phyloP scores from a whole-genome alignment of 2,888 invertebrate species.

The Octonoba sinensis region DNA sequence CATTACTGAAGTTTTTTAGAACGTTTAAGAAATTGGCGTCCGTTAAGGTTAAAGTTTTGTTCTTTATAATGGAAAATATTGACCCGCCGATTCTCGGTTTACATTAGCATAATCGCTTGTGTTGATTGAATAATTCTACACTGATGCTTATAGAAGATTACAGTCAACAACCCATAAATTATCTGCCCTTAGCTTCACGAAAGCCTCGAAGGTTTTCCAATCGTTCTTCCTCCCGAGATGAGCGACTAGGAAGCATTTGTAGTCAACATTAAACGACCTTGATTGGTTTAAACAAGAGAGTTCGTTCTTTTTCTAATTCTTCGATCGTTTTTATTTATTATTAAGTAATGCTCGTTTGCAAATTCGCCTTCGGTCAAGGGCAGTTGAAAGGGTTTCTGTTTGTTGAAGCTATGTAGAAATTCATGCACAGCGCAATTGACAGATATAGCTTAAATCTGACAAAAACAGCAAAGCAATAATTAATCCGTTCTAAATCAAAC shows the following conservation, averaged over 20 bases:
- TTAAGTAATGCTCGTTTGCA: constrained; percentile 33
- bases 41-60: constrained; percentile 51
- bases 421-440: too few relatives aligned
- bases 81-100: constrained; percentile 45
- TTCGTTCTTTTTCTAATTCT: constrained; percentile 26
- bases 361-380: constrained; percentile 38
- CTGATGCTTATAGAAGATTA: constrained; percentile 57
- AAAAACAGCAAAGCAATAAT: too few relatives aligned
- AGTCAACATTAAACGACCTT: constrained; percentile 42
- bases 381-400: constrained; percentile 27
- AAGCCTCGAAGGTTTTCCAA: constrained; percentile 41
- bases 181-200: constrained; percentile 34
- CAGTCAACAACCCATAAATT: constrained; percentile 61
- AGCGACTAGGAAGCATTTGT: constrained; percentile 46
- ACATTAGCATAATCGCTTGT: constrained; percentile 58
- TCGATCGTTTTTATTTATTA: constrained; percentile 40
- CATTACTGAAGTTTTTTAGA: too few relatives aligned
- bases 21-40: constrained; percentile 5
- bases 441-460: too few relatives aligned
- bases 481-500: too few relatives aligned
- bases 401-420: not conserved
- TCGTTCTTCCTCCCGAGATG: constrained; percentile 36
- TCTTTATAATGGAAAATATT: constrained; percentile 46
- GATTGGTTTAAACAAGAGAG: constrained; percentile 40
- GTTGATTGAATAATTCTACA: constrained; percentile 61